Percentiles rank a stretch among this genome's conserved stretches.
Evolutionary conservation across 92 coral and sea anemone genomes (phyloP).

Genomic region (Palythoa grandiflora): DNA sequence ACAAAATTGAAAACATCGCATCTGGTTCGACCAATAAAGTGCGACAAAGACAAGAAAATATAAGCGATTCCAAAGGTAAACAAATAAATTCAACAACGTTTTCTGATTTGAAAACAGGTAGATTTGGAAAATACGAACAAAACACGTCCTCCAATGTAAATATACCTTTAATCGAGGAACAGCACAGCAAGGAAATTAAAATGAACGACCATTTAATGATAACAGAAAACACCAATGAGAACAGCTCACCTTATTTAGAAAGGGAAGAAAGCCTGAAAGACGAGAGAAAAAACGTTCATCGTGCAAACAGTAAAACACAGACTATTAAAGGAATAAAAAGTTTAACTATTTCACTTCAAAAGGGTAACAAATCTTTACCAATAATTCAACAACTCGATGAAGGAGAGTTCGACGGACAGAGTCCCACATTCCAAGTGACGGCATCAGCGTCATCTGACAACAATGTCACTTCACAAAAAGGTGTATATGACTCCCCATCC

Average conservation of each 20-base stretch:
- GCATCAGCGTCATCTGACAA: slow-evolving; percentile 16
- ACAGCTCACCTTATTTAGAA: neutral
- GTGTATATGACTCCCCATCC: slow-evolving; percentile 1
- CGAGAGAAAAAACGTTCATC: neutral
- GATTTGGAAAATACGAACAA: slow-evolving; percentile 3
- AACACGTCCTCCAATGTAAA: neutral
- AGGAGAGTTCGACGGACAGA: neutral
- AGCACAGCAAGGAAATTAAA: slow-evolving; percentile 6
- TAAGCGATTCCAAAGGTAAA: neutral
- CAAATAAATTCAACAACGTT: neutral
- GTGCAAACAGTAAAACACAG: neutral
- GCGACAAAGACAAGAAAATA: neutral
- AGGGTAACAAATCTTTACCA: slow-evolving; percentile 35
- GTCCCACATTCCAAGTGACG: slow-evolving; percentile 20
- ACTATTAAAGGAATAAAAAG: slow-evolving; percentile 41
- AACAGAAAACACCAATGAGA: slow-evolving; percentile 26
- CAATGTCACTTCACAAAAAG: neutral
- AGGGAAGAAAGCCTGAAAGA: neutral
- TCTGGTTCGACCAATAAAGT: neutral
- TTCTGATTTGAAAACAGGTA: neutral
- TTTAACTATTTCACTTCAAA: slow-evolving; percentile 38
- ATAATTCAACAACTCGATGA: slow-evolving; percentile 39
- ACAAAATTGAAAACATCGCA: neutral
- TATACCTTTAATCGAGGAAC: slow-evolving; percentile 23
- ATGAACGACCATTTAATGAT: slow-evolving; percentile 42